phyloP scores from a whole-genome alignment of 1,140 invertebrate genomes.

The Alviniconcha marisindica region DNA sequence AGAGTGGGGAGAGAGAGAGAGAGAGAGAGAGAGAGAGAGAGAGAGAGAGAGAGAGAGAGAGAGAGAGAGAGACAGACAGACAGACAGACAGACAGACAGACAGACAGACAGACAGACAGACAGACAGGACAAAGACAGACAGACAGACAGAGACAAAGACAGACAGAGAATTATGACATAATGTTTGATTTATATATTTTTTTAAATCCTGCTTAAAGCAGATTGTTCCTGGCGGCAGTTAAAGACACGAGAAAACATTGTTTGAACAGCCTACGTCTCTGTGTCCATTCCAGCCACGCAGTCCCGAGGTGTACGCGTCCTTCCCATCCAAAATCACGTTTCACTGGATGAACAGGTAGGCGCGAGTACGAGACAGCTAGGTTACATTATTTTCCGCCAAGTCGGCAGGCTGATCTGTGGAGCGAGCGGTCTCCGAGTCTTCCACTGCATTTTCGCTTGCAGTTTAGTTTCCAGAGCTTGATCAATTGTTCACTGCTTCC shows the following conservation, averaged over 20 bases:
- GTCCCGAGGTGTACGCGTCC: conserved; percentile 89
- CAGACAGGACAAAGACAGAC: no score
- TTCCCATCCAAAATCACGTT: conserved; percentile 92
- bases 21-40: no score
- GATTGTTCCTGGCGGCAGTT: no score
- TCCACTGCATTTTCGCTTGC: neutral
- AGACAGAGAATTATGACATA: neutral
- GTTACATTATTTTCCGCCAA: neutral
- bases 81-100: no score
- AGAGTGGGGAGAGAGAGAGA: no score
- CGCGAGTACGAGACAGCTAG: neutral
- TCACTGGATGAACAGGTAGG: conserved; percentile 89
- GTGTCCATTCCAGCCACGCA: conserved; percentile 82
- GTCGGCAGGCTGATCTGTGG: neutral
- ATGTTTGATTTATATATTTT: no score
- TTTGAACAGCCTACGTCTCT: neutral
- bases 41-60: no score
- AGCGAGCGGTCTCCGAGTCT: no score
- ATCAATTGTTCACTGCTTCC: neutral
- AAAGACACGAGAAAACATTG: no score
- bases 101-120: no score
- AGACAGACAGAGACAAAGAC: neutral
- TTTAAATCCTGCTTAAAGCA: no score
- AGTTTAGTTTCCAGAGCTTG: neutral
- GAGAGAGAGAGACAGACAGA: no score